Conservation (phyloP, 2,888 invertebrate species). For the Xanthorhoe designata region DNA sequence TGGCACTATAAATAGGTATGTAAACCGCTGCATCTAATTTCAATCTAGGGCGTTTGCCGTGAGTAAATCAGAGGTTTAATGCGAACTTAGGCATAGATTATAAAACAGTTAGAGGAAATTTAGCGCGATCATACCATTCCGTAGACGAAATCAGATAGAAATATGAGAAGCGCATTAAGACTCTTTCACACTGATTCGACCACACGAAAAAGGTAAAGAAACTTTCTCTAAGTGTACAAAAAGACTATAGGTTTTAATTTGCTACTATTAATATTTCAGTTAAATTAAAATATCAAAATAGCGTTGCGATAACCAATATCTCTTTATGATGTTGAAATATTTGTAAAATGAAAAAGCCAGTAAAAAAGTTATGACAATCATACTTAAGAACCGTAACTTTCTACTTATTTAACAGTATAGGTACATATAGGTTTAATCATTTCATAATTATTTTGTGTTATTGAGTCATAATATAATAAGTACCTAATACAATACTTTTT, state of each 20-base stretch:
- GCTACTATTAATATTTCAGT: too few relatives aligned
- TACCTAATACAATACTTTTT: too few relatives aligned
- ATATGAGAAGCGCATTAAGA: slow-evolving; percentile 9
- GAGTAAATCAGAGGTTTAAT: slow-evolving; percentile 42
- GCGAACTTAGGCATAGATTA: slow-evolving; percentile 40
- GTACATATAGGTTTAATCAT: too few relatives aligned
- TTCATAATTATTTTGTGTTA: too few relatives aligned
- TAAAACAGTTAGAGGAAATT: slow-evolving; percentile 6
- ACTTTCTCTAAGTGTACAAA: too few relatives aligned
- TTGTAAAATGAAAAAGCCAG: background rate
- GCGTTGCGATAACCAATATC: background rate
- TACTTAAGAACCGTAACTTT: background rate
- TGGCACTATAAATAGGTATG: slow-evolving; percentile 3
- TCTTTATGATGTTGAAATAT: background rate
- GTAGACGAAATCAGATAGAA: slow-evolving; percentile 13
- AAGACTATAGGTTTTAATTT: too few relatives aligned
- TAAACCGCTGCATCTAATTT: slow-evolving; percentile 31
- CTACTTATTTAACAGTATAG: too few relatives aligned
- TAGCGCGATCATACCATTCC: slow-evolving; percentile 49
- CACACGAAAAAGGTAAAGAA: too few relatives aligned
- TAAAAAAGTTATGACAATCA: background rate
- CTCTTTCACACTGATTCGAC: slow-evolving; percentile 6
- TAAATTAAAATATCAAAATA: background rate
- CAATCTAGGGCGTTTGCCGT: slow-evolving; percentile 26
- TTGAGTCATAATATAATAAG: too few relatives aligned